These are phyloP conservation scores for Pseudocheirus occidentalis DNA, from an alignment of 2,797 vertebrate species.

Conservation along the genomic window DNA sequence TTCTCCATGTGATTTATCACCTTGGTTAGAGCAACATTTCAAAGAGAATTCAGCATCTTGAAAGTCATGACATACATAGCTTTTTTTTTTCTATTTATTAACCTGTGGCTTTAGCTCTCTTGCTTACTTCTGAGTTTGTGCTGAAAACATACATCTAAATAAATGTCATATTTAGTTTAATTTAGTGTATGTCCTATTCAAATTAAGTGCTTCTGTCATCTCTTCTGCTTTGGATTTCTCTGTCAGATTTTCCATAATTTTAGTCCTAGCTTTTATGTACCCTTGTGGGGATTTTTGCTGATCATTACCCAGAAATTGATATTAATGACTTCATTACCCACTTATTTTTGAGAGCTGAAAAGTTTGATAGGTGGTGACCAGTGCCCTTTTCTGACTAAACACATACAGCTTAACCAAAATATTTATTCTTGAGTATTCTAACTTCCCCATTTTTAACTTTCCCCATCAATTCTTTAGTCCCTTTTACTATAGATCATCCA, in stretches of 20 bases:
- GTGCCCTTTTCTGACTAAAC: background rate
- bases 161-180: background rate
- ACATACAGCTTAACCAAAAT: background rate
- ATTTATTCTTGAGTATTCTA: background rate
- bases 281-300: background rate
- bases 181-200: background rate
- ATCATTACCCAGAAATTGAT: background rate
- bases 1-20: background rate
- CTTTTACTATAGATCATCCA: background rate
- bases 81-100: background rate
- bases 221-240: background rate
- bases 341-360: background rate
- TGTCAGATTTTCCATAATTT: background rate
- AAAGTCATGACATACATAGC: background rate
- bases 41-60: background rate
- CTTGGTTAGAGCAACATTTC: background rate
- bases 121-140: background rate
- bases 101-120: background rate
- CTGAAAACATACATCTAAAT: background rate
- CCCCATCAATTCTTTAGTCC: background rate
- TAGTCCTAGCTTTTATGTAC: background rate
- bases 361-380: background rate
- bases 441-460: background rate
- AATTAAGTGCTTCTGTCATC: background rate
- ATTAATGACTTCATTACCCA: background rate